Conservation (phyloP, 64 coral and sea anemone genomes). For the Acropora tenuis region DNA sequence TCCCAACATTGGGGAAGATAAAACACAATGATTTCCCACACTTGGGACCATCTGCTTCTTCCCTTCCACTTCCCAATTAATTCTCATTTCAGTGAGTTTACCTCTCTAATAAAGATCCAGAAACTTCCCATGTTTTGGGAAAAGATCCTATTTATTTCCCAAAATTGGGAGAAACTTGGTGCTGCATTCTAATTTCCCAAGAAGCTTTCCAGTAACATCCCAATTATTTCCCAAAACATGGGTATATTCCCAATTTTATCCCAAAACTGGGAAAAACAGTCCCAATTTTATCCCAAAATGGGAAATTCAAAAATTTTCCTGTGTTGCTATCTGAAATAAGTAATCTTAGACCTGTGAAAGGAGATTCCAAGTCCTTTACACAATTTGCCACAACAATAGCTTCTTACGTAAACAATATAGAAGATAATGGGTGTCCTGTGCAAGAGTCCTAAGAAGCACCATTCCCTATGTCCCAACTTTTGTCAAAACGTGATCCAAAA, state of each 20-base stretch:
- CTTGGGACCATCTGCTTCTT: slow-evolving; percentile 1
- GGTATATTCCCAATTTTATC: too few species aligned
- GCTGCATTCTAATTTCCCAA: slow-evolving; percentile 6
- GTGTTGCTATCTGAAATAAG: slow-evolving; percentile 40
- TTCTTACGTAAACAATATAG: slow-evolving; percentile 71
- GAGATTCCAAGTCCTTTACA: background rate
- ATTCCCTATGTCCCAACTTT: slow-evolving; percentile 75
- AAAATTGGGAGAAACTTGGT: slow-evolving; percentile 1
- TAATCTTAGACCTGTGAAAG: slow-evolving; percentile 50
- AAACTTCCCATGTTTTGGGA: background rate
- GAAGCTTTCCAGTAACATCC: slow-evolving; percentile 6
- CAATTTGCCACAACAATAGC: slow-evolving; percentile 57
- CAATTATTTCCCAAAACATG: background rate
- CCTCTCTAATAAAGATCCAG: background rate
- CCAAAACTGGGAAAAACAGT: too few species aligned
- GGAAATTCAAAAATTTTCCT: slow-evolving; percentile 38
- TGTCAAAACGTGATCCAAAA: slow-evolving; percentile 62
- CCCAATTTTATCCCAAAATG: background rate
- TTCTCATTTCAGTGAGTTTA: background rate
- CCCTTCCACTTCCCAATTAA: background rate
- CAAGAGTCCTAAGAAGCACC: slow-evolving; percentile 51
- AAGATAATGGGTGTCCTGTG: slow-evolving; percentile 75
- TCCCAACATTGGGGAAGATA: slow-evolving; percentile 1
- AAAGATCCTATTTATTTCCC: slow-evolving; percentile 3
- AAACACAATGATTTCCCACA: slow-evolving; percentile 1